Conservation (phyloP, 2,113 vertebrate genomes). For the Morphnarchus princeps region DNA sequence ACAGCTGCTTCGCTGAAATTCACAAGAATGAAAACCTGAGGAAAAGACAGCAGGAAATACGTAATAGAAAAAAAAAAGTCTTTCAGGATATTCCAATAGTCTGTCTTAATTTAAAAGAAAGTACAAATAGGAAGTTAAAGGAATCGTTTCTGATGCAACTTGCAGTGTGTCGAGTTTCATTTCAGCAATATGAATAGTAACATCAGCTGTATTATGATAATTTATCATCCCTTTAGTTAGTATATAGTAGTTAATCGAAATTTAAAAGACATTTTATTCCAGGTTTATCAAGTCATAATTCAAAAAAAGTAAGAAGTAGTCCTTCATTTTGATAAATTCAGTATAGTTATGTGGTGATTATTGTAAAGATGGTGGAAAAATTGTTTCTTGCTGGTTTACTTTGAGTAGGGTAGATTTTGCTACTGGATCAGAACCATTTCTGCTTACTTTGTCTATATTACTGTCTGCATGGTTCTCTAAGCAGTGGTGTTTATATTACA, state of each 20-base stretch:
- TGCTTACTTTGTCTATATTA: neutral
- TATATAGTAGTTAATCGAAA: neutral
- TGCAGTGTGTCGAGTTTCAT: neutral
- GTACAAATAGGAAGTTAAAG: neutral
- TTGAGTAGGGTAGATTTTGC: neutral
- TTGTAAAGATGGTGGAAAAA: neutral
- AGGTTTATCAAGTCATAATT: neutral
- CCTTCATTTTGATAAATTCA: neutral
- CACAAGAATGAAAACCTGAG: neutral
- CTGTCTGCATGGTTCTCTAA: neutral
- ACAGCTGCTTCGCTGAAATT: slow-evolving; percentile 11
- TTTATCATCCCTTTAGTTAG: neutral
- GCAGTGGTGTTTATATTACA: neutral
- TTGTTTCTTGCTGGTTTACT: neutral
- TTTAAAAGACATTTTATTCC: neutral
- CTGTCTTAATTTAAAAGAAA: neutral
- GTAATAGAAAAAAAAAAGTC: neutral
- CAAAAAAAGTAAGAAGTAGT: neutral
- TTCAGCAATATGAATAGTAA: neutral
- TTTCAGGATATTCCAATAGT: neutral
- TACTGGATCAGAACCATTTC: neutral
- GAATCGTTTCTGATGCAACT: neutral
- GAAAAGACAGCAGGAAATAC: neutral
- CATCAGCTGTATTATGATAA: neutral
- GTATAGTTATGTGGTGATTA: neutral